Conservation (phyloP, 2,797 vertebrate genomes). For the Rhyacichthys aspro region DNA sequence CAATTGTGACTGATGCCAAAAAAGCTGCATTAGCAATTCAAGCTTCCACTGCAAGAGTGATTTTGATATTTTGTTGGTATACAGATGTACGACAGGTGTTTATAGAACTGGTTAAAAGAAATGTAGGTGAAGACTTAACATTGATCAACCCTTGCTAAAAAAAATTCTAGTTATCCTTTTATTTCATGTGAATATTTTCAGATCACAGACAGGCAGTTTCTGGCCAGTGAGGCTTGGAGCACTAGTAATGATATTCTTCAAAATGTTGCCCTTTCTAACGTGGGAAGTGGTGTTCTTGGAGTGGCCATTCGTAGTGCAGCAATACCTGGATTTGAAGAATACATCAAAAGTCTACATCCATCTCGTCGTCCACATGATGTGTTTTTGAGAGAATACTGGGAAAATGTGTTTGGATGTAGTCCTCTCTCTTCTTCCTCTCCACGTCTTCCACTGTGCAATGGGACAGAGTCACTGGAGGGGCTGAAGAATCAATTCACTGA, state of each 20-base stretch:
- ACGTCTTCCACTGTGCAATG: constrained; percentile 61
- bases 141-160: neutral
- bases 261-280: constrained; percentile 46
- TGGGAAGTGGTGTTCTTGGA: constrained; percentile 75
- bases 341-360: constrained; percentile 67
- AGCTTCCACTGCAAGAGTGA: constrained; percentile 72
- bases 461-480: constrained; percentile 64
- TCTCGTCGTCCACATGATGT: constrained; percentile 51
- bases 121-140: constrained; percentile 62
- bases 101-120: constrained; percentile 63
- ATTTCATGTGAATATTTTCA: constrained; percentile 12
- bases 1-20: constrained; percentile 62
- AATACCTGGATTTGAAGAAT: constrained; percentile 72
- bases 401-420: constrained; percentile 68
- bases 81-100: constrained; percentile 73
- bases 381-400: constrained; percentile 74
- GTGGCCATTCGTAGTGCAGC: constrained; percentile 74
- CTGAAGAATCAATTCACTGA: constrained; percentile 66
- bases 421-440: constrained; percentile 10
- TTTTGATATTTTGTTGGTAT: constrained; percentile 78
- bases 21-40: constrained; percentile 68
- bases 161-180: neutral
- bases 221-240: constrained; percentile 83
- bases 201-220: constrained; percentile 74
- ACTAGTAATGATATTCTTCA: constrained; percentile 68